Evolutionary conservation across 2,797 vertebrate species (phyloP), one percentile per base, ranked within the genome.

Genomic region (Sebastes alutus): DNA sequence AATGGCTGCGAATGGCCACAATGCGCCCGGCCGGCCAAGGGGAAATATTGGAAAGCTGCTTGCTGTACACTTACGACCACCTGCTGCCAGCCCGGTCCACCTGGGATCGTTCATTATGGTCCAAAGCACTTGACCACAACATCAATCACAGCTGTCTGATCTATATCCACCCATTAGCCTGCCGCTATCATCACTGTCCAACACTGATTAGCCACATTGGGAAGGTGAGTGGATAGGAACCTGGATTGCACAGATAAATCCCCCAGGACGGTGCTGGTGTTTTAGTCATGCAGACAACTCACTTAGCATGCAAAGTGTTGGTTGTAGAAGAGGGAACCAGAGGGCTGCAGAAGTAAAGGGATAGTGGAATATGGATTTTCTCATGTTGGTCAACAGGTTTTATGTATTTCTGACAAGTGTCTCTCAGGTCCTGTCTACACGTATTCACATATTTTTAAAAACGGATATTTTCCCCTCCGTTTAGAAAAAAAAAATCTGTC

Each of bases 141-240:
- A 93, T 94, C 90, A 82, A 92, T 94, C 94, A 91, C 82, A 60
- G 12, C 67, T 42, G 77, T 67, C 83, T 88, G 85, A 93, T 89
- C 91, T 90, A 89, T 87, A 92, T 85, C 80, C 84, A 83, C 80
- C 79, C 71, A 91, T 93, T 92, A 93, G 87, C 32, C 78, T 29
- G 83, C 73, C 9, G 38, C 87, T 87, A 86, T 88, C 90, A 87
- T 84, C 89, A 59, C 74, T 13, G 65, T 75, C 83, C 84, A 88
- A 84, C 78, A 72, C 72, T 80, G 82, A 93, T 91, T 88, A 91
- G 89, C 70, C 79, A 84, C 75, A 69, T 18, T 65, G 80, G 84
- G 88, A 77, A 88, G 80, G 75, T 76, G 67, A 75, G 78, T 61
- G 66, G 85, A 90, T 82, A 66, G 84, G 74, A 82, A 56, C 72